These are phyloP conservation scores for Piliocolobus tephrosceles DNA, from an alignment of 2,113 vertebrate genomes.

Conservation along the genomic window DNA sequence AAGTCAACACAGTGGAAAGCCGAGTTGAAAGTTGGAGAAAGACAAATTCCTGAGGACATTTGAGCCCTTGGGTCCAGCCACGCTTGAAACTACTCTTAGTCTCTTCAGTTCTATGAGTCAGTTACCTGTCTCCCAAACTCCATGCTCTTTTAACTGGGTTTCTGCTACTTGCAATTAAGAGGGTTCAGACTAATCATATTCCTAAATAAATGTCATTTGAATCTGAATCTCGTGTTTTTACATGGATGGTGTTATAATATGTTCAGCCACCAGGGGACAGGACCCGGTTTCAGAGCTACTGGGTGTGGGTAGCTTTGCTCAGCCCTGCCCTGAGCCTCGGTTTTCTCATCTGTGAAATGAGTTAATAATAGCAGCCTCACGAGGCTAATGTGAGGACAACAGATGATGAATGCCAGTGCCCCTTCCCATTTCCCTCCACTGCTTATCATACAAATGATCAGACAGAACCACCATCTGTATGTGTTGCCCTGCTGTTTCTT, in stretches of 20 bases:
- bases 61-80: background rate
- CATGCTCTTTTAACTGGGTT: background rate
- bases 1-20: background rate
- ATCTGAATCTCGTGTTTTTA: background rate
- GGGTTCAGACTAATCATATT: background rate
- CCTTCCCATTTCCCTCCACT: accelerated
- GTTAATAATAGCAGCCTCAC: background rate
- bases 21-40: background rate
- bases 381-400: accelerated
- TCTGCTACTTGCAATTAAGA: background rate
- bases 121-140: background rate
- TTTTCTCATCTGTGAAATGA: background rate
- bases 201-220: background rate
- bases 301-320: background rate
- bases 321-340: background rate
- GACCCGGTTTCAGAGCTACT: background rate
- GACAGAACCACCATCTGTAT: background rate
- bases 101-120: background rate
- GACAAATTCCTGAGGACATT: background rate
- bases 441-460: accelerated
- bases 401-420: background rate
- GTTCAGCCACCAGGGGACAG: background rate
- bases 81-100: background rate
- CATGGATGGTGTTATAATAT: background rate
- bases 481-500: background rate